Evolutionary conservation across 2,888 invertebrate species (phyloP).

Genomic region (Drosophila infuscata): DNA sequence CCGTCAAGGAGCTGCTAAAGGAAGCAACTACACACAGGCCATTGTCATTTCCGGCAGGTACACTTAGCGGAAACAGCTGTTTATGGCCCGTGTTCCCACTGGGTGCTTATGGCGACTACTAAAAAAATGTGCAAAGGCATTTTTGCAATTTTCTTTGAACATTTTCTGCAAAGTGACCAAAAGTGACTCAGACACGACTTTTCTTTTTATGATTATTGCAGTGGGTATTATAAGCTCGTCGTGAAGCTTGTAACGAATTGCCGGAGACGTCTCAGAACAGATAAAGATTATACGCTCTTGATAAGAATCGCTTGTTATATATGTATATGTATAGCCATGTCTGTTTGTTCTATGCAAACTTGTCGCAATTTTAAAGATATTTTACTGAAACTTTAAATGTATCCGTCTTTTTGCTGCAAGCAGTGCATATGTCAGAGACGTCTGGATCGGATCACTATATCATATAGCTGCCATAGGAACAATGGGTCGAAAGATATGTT

Average conservation of each 20-base stretch:
- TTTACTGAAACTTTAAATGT: neutral
- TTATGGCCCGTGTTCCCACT: conserved; percentile 37
- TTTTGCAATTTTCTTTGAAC: conserved; percentile 61
- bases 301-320: neutral
- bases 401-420: neutral
- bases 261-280: neutral
- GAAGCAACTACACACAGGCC: conserved; percentile 50
- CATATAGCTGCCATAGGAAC: neutral
- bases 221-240: neutral
- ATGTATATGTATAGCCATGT: too few species aligned
- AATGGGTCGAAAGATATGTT: neutral
- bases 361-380: neutral
- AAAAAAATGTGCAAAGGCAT: conserved; percentile 55
- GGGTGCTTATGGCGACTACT: conserved; percentile 1
- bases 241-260: neutral
- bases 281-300: neutral
- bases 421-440: neutral
- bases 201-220: conserved; percentile 17
- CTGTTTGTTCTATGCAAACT: neutral
- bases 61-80: conserved; percentile 80
- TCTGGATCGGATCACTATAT: neutral
- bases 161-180: conserved; percentile 60
- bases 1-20: conserved; percentile 45
- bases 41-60: conserved; percentile 73
- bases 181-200: conserved; percentile 40